Evolutionary conservation across 2,113 vertebrate species (phyloP).

Genomic region (Lepisosteus oculatus): DNA sequence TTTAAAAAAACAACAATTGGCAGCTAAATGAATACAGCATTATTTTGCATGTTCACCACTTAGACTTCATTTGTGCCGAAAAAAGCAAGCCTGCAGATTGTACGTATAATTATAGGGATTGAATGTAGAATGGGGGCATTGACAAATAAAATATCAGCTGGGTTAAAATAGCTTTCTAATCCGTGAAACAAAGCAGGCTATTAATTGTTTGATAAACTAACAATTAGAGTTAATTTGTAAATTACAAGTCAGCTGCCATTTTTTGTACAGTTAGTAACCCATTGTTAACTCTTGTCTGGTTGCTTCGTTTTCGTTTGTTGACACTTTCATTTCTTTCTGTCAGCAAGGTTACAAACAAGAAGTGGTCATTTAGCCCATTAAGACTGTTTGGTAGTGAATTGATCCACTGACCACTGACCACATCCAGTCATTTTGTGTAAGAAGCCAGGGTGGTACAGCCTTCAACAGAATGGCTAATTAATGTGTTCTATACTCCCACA

Average conservation of each 20-base stretch:
- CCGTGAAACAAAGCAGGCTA: slow-evolving; percentile 19
- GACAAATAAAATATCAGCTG: slow-evolving; percentile 55
- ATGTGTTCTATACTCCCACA: too few relatives aligned
- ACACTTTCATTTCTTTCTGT: too few relatives aligned
- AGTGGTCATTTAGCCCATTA: too few relatives aligned
- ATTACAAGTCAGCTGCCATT: neutral
- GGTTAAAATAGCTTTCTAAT: slow-evolving; percentile 47
- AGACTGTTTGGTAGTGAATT: too few relatives aligned
- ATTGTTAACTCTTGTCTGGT: too few relatives aligned
- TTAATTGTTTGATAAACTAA: slow-evolving; percentile 47
- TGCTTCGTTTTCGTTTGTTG: too few relatives aligned
- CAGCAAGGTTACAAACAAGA: too few relatives aligned
- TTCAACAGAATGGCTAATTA: too few relatives aligned
- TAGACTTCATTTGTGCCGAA: slow-evolving; percentile 37
- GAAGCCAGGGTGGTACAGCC: too few relatives aligned
- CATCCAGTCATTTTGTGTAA: too few relatives aligned
- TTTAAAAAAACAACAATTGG: slow-evolving; percentile 14
- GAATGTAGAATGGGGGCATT: slow-evolving; percentile 34
- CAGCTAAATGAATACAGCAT: slow-evolving; percentile 18
- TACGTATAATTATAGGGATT: slow-evolving; percentile 47
- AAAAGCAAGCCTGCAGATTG: slow-evolving; percentile 13
- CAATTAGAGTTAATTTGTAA: slow-evolving; percentile 36
- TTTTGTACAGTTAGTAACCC: too few relatives aligned
- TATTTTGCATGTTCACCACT: slow-evolving; percentile 22
- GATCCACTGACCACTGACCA: too few relatives aligned